Evolutionary conservation across 2,888 invertebrate genomes (phyloP).

Genomic region (Empis livida): DNA sequence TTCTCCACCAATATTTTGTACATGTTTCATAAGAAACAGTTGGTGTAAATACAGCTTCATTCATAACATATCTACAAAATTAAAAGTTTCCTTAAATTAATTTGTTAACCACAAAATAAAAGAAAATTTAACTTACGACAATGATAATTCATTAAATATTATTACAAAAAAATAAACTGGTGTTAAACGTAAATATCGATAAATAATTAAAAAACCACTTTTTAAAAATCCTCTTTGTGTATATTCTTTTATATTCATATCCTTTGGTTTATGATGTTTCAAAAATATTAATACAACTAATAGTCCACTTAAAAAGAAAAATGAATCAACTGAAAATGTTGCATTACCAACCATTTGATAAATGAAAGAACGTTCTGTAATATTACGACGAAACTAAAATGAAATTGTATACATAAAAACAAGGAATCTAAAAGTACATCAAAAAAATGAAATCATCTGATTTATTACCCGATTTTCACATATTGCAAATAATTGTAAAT

Average conservation of each 20-base stretch:
- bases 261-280: slow-evolving; percentile 42
- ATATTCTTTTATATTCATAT: slow-evolving; percentile 22
- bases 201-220: slow-evolving; percentile 35
- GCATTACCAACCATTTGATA: slow-evolving; percentile 78
- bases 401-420: slow-evolving; percentile 5
- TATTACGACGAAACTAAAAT: slow-evolving; percentile 51
- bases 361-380: slow-evolving; percentile 61
- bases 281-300: slow-evolving; percentile 60
- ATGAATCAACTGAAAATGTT: slow-evolving; percentile 74
- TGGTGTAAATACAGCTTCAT: slow-evolving; percentile 59
- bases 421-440: not conserved
- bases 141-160: slow-evolving; percentile 56
- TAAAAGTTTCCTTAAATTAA: not conserved
- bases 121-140: slow-evolving; percentile 35
- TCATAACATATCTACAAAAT: slow-evolving; percentile 46
- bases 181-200: slow-evolving; percentile 59
- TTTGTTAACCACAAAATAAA: not conserved
- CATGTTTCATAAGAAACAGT: slow-evolving; percentile 62
- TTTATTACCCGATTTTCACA: slow-evolving; percentile 44
- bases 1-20: slow-evolving; percentile 69
- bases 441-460: not conserved
- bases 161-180: slow-evolving; percentile 73
- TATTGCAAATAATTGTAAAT: slow-evolving; percentile 66
- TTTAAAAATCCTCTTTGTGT: slow-evolving; percentile 19
- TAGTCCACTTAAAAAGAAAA: slow-evolving; percentile 76